A percentile compares a stretch with the other conserved stretches of the same genome.
phyloP scores from a whole-genome alignment of 2,113 vertebrate genomes.

The Oncorhynchus clarkii region DNA sequence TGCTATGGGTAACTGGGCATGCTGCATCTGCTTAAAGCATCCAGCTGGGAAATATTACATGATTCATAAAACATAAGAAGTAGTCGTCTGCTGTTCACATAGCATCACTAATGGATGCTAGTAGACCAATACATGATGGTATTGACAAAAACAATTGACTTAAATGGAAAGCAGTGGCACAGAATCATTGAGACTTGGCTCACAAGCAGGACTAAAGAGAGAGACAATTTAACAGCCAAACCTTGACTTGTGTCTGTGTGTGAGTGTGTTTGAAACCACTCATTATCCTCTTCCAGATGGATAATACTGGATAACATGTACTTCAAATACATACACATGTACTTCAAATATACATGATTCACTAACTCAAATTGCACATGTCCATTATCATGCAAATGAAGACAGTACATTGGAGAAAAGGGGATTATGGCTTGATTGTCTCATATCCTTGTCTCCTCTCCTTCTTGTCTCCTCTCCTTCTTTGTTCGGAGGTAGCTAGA shows the following conservation, averaged over 20 bases:
- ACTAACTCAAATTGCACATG: conserved; percentile 19
- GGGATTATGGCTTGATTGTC: conserved; percentile 13
- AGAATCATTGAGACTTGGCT: conserved; percentile 3
- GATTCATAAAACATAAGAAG: conserved; percentile 13
- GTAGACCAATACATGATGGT: neutral
- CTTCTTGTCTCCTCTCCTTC: conserved; percentile 19
- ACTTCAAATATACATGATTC: neutral
- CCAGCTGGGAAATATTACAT: conserved; percentile 14
- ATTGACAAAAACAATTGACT: conserved; percentile 5
- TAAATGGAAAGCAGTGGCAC: neutral
- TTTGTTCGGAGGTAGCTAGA: conserved; percentile 17
- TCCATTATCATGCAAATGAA: conserved; percentile 24
- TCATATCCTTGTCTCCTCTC: conserved; percentile 8
- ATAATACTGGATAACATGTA: neutral
- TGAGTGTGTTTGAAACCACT: neutral
- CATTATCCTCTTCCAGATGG: neutral
- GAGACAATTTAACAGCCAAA: neutral
- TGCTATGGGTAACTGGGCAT: conserved; percentile 14
- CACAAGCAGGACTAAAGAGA: neutral
- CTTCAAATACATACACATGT: conserved; percentile 1
- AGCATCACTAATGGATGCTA: conserved; percentile 5
- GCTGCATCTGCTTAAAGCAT: neutral
- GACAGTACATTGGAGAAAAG: neutral
- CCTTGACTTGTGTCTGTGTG: too few species aligned
- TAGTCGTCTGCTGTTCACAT: conserved; percentile 1